phyloP scores from a whole-genome alignment of 2,113 vertebrate genomes.

The Seriola quinqueradiata region DNA sequence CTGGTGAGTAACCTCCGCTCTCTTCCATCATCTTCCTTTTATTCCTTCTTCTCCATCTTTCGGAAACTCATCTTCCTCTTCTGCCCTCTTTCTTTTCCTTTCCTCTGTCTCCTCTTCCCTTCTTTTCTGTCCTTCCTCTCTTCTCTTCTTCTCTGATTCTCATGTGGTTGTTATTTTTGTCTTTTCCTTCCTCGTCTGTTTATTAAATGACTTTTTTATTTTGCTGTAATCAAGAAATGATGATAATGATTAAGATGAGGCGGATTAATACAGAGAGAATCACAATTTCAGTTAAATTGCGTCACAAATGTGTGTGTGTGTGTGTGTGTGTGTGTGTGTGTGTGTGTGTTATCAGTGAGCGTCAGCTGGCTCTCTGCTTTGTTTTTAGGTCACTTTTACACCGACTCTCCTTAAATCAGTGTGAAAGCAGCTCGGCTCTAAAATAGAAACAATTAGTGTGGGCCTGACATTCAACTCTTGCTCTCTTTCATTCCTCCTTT shows the following conservation, averaged over 20 bases:
- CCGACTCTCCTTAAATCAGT: conserved; percentile 62
- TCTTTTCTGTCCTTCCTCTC: neutral
- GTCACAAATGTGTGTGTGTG: conserved; percentile 4
- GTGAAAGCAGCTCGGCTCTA: conserved; percentile 58
- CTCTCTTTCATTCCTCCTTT: neutral
- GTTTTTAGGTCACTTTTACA: conserved; percentile 70
- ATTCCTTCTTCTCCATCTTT: neutral
- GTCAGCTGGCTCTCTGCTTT: conserved; percentile 53
- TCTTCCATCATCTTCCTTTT: neutral
- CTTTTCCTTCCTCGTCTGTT: neutral
- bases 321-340: conserved; percentile 31
- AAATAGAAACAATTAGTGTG: conserved; percentile 70
- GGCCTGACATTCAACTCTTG: conserved; percentile 56
- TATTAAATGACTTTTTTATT: neutral
- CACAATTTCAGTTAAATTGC: neutral
- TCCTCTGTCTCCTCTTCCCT: neutral
- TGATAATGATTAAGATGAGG: no score
- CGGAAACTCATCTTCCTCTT: no score
- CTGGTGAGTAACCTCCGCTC: neutral
- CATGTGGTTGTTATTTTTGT: no score
- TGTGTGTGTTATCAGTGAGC: conserved; percentile 57
- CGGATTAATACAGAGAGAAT: no score
- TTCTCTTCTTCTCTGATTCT: no score
- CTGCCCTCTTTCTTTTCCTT: neutral
- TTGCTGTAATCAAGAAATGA: neutral